Conservation (phyloP, 2,797 vertebrate species). For the Acridotheres tristis region DNA sequence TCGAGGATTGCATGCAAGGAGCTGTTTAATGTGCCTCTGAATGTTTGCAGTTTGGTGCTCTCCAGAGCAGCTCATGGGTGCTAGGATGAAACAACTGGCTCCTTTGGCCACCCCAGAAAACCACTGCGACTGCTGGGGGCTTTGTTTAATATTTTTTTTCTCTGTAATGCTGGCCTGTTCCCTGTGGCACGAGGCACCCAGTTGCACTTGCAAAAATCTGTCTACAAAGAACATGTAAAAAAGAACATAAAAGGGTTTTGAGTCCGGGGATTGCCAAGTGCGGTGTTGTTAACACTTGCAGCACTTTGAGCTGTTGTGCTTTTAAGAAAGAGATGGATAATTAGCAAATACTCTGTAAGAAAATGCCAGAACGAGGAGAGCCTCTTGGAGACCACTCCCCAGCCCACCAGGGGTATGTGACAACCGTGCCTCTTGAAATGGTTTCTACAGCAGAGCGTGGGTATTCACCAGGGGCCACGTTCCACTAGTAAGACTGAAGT, state of each 20-base stretch:
- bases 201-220: background rate
- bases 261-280: background rate
- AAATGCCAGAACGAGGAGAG: background rate
- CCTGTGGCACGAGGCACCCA: background rate
- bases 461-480: background rate
- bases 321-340: background rate
- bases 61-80: background rate
- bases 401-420: background rate
- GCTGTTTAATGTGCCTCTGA: background rate
- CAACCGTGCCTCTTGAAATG: background rate
- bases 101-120: background rate
- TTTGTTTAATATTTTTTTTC: background rate
- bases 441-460: background rate
- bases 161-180: background rate
- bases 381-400: background rate
- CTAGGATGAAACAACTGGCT: background rate
- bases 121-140: background rate
- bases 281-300: background rate
- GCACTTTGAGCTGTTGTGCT: background rate
- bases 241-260: background rate
- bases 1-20: background rate
- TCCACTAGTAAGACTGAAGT: background rate
- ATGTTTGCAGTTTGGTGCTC: background rate
- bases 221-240: background rate
- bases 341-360: background rate